Base-by-base conservation (phyloP, 2,888 invertebrate genomes). In the Apodemia zela region DNA sequence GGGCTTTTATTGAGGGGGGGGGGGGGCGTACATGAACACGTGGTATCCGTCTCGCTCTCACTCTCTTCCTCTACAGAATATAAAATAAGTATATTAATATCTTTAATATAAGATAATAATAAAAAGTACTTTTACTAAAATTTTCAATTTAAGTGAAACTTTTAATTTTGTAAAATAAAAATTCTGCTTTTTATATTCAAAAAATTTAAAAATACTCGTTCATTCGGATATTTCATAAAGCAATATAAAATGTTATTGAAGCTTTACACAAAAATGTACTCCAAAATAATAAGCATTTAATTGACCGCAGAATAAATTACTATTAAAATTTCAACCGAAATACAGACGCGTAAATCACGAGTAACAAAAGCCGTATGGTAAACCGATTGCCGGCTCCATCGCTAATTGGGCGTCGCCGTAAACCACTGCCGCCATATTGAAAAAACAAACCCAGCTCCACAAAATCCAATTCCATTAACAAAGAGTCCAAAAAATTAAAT, bases 321-420 rank as follows among this genome's bases (percentile, higher is more conserved):
- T 65, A 65, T 63, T 63, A 61, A 61, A 64, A 63, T 60, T 66
- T 62, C 62, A 63, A 64, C 66, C 64, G 51, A 60, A 65, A 69
- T 65, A 61, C 60, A 59, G 75, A 74, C 75, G 73, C 84, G 83
- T 89, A 89, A 89, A 89, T 89, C 89, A 87, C 75, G 60, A 68
- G 78, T 79, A 85, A 88, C 88, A 88, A 88, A 87, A 85, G 85
- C 73, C 73, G 75, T 70, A 72, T 75, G 77, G 76, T 75, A 74
- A 75, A 63, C 71, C 72, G 72, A 75, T 75, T 72, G 75, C 74
- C 72, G 71, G 69, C 71, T 72, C 78, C 77, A 76, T 73, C 75
- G 75, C 81, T 85, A 82, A 85, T 85, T 85, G 77, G 76, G 71
- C 75, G 78, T 76, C 79, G 73, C 82, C 76, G 75, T 79, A 77